These are phyloP conservation scores for Cecidostiba fungosa DNA, from an alignment of 2,888 invertebrate species.

Conservation along the genomic window DNA sequence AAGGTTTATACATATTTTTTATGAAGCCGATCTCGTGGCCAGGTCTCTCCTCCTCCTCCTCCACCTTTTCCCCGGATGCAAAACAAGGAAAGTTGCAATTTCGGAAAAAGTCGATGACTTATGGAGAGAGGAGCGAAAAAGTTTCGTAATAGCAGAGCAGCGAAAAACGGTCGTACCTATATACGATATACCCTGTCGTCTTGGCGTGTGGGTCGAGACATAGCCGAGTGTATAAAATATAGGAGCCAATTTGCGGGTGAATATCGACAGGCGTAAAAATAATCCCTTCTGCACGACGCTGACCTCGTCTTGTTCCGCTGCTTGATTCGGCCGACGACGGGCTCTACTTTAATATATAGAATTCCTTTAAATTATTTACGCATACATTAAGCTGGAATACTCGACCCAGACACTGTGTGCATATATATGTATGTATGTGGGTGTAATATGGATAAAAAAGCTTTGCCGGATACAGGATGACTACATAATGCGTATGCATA, in stretches of 20 bases:
- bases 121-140: conserved; percentile 42
- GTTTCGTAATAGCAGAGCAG: background rate
- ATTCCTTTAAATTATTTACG: conserved; percentile 34
- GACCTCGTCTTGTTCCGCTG: background rate
- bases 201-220: background rate
- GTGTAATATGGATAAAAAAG: background rate
- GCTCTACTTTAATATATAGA: conserved; percentile 9
- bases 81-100: conserved; percentile 52
- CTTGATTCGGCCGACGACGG: background rate
- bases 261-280: conserved; percentile 57
- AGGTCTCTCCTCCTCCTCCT: no score
- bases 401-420: background rate
- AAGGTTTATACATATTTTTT: background rate
- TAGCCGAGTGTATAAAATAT: conserved; percentile 49
- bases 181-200: background rate
- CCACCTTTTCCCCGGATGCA: background rate
- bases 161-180: background rate
- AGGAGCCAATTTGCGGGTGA: conserved; percentile 51
- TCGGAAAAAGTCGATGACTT: conserved; percentile 51
- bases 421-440: background rate
- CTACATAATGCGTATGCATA: no score
- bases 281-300: background rate
- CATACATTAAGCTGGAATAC: background rate
- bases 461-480: no score
- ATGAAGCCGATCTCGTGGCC: background rate